Evolutionary conservation across 1,140 invertebrate genomes (phyloP).

Genomic region (Cyclina sinensis): DNA sequence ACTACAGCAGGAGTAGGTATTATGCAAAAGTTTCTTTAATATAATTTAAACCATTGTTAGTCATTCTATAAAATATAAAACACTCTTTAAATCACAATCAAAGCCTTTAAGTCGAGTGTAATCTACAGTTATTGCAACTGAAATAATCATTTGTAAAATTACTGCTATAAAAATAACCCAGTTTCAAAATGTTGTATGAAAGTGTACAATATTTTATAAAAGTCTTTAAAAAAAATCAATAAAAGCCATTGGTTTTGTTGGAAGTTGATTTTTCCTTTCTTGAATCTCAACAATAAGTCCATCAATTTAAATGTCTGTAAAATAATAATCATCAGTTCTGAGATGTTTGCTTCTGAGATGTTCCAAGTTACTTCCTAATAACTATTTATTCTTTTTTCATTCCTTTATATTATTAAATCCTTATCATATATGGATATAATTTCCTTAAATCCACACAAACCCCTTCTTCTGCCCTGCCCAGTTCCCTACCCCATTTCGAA

Average conservation of each 20-base stretch:
- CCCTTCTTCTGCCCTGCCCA: neutral
- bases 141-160: neutral
- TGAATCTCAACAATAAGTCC: too few species aligned
- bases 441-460: neutral
- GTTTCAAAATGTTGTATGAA: conserved; percentile 21
- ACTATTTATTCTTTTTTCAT: too few species aligned
- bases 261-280: neutral
- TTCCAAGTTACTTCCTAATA: too few species aligned
- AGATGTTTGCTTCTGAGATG: too few species aligned
- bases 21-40: conserved; percentile 23
- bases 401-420: too few species aligned
- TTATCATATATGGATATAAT: too few species aligned
- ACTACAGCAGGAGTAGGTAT: neutral
- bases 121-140: neutral
- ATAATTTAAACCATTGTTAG: neutral
- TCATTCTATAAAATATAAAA: conserved; percentile 4
- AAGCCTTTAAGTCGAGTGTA: neutral
- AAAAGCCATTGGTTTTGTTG: neutral
- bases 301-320: too few species aligned
- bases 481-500: conserved; percentile 26
- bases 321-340: too few species aligned
- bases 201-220: neutral
- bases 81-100: neutral
- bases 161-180: neutral
- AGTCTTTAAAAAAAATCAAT: neutral